Conservation (phyloP, 2,888 invertebrate genomes). For the Lasioglossum malachurum region DNA sequence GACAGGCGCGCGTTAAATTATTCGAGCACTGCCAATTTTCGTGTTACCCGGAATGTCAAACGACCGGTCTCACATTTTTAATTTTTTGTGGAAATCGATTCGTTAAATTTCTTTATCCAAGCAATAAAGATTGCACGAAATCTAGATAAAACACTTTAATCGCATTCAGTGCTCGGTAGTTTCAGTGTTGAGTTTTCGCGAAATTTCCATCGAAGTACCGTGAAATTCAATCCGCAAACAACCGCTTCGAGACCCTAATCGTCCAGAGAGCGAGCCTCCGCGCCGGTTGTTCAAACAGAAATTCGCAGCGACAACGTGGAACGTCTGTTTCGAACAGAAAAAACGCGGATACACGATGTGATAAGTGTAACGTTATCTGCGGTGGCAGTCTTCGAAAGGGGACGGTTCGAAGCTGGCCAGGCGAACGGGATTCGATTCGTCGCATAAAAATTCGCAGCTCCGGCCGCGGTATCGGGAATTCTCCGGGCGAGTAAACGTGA, state of each 20-base stretch:
- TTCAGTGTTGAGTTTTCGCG: too few species aligned
- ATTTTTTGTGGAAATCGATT: too few species aligned
- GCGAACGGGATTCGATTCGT: conserved; percentile 39
- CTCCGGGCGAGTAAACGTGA: conserved; percentile 44
- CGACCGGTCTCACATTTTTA: too few species aligned
- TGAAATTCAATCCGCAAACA: too few species aligned
- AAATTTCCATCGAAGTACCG: too few species aligned
- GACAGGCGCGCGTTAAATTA: neutral
- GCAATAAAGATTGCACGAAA: too few species aligned
- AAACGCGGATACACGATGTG: neutral
- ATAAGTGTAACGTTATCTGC: conserved; percentile 16
- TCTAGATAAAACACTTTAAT: too few species aligned
- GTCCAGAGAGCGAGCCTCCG: neutral
- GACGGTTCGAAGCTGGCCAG: neutral
- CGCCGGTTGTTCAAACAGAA: neutral
- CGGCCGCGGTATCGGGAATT: conserved; percentile 23
- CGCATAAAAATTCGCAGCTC: conserved; percentile 37
- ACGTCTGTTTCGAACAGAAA: neutral
- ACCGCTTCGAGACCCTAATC: neutral
- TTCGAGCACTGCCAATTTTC: neutral
- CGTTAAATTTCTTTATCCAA: too few species aligned
- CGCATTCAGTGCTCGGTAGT: too few species aligned
- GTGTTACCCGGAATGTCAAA: neutral
- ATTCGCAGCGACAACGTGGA: neutral
- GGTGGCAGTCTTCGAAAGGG: neutral